Conservation (phyloP, 1,140 invertebrate species). For the Drosophila ananassae region DNA sequence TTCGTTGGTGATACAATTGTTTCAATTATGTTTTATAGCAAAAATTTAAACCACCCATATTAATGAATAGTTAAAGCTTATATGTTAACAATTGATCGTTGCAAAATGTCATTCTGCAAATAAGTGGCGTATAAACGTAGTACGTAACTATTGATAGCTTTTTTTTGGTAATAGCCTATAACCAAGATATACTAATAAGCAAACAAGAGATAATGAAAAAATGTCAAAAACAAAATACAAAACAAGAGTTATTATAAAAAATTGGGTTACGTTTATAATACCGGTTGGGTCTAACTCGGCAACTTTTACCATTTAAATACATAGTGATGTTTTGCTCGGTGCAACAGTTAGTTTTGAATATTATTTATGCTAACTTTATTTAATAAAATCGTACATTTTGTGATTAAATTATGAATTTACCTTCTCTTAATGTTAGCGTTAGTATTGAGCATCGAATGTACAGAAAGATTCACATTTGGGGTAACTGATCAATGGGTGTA, state of each 20-base stretch:
- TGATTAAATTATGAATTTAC: conserved; percentile 54
- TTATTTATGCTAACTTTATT: conserved; percentile 50
- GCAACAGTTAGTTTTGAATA: conserved; percentile 15
- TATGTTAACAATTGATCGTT: conserved; percentile 4
- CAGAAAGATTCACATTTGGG: conserved; percentile 88
- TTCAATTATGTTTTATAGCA: conserved; percentile 6
- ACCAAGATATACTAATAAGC: conserved; percentile 21
- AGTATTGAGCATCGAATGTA: conserved; percentile 54
- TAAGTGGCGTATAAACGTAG: conserved; percentile 22
- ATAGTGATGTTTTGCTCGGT: conserved; percentile 19
- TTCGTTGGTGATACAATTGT: conserved; percentile 5
- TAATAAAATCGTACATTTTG: conserved; percentile 68
- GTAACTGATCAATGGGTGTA: conserved; percentile 97
- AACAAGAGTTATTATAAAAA: conserved; percentile 11
- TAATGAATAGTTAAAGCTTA: conserved; percentile 15
- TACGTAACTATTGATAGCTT: conserved; percentile 22
- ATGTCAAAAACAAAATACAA: conserved; percentile 20
- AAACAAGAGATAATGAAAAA: too few relatives aligned
- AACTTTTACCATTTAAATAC: conserved; percentile 9
- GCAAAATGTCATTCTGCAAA: conserved; percentile 18
- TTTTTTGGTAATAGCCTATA: conserved; percentile 27
- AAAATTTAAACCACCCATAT: conserved; percentile 9
- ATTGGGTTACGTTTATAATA: conserved; percentile 33
- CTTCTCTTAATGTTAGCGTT: conserved; percentile 43
- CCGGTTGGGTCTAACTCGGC: conserved; percentile 35